Conservation (phyloP, 2,113 vertebrate genomes). For the Leptobrachium leishanense region DNA sequence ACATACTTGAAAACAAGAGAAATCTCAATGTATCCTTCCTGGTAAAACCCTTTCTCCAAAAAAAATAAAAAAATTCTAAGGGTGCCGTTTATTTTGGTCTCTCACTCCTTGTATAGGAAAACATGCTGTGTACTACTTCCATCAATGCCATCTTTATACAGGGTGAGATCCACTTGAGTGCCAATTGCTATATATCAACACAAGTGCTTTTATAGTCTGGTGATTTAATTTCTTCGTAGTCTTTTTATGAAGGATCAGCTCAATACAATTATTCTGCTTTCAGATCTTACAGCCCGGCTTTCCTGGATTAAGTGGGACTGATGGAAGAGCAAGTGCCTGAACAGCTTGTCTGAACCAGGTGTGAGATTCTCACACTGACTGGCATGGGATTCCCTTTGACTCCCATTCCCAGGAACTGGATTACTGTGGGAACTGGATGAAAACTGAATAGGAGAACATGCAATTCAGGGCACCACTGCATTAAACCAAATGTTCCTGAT, state of each 20-base stretch:
- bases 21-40: too few species aligned
- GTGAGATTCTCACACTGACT: constrained; percentile 26
- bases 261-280: constrained; percentile 35
- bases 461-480: too few species aligned
- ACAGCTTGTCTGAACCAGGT: constrained; percentile 13
- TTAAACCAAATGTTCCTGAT: too few species aligned
- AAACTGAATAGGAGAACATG: too few species aligned
- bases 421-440: background rate
- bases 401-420: constrained; percentile 34
- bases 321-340: constrained; percentile 25
- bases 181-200: constrained; percentile 14
- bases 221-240: background rate
- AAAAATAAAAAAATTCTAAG: too few species aligned
- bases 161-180: constrained; percentile 24
- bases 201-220: background rate
- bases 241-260: constrained; percentile 43
- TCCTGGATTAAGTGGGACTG: constrained; percentile 86
- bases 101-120: background rate
- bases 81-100: background rate
- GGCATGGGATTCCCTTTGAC: constrained; percentile 24
- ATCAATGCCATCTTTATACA: background rate
- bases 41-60: too few species aligned
- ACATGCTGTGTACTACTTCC: background rate
- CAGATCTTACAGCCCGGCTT: constrained; percentile 81
- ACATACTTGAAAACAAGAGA: too few species aligned